A percentile compares a stretch with the other conserved stretches of the same genome.
Conservation (phyloP, 1,140 invertebrate genomes). For the Platyura marginata region DNA sequence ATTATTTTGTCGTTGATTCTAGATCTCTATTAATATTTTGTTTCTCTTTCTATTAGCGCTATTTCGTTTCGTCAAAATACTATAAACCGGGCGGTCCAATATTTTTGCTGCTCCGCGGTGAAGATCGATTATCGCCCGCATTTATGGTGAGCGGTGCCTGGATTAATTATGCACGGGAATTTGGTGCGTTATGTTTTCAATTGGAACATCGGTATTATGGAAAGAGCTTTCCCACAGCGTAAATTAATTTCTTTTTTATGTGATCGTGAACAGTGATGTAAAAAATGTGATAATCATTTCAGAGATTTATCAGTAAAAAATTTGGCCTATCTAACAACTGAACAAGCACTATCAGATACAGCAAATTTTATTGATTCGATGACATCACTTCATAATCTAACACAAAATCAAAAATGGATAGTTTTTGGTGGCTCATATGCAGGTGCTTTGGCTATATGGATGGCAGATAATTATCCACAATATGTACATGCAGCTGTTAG, state of each 20-base stretch:
- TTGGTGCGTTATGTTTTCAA: conserved; percentile 66
- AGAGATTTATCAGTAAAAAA: conserved; percentile 42
- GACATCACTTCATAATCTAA: conserved; percentile 41
- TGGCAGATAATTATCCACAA: conserved; percentile 77
- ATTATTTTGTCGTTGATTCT: too few relatives aligned
- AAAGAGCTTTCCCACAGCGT: conserved; percentile 71
- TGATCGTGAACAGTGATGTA: neutral
- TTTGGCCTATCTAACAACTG: conserved; percentile 57
- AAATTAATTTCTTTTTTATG: conserved; percentile 8
- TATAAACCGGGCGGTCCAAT: conserved; percentile 54
- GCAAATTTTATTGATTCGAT: conserved; percentile 59
- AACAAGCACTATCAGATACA: conserved; percentile 76
- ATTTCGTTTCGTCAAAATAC: conserved; percentile 54
- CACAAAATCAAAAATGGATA: conserved; percentile 59
- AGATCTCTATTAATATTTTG: neutral
- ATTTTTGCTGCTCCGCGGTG: conserved; percentile 80
- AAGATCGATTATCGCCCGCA: conserved; percentile 42
- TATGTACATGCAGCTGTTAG: conserved; percentile 69
- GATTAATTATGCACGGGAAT: conserved; percentile 63
- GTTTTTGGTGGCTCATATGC: conserved; percentile 87
- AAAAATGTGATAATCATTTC: neutral
- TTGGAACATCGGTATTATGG: conserved; percentile 91
- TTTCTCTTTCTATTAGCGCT: conserved; percentile 37
- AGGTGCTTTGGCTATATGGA: conserved; percentile 78
- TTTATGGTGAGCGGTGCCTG: conserved; percentile 78